Evolutionary conservation across 2,797 vertebrate genomes (phyloP), one percentile per base, ranked within the genome.

Genomic region (Tragopan temminckii): DNA sequence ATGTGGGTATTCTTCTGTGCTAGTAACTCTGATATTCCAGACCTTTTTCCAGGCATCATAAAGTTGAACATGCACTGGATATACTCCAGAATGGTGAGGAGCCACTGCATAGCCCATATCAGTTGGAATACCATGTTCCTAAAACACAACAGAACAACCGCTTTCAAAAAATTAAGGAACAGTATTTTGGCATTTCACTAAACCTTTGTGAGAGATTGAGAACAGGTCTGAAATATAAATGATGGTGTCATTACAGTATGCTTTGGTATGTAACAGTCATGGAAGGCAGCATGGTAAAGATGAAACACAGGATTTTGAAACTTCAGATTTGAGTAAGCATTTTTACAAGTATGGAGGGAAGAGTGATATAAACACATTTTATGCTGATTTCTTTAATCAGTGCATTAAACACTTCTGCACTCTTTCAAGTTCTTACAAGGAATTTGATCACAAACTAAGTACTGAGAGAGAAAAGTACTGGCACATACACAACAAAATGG

Each of bases 31-130:
- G 88, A 98, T 98, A 86, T 97, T 97, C 98, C 98, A 98, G 50
- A 98, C 97, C 89, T 98, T 98, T 87, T 98, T 98, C 98, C 98
- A 98, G 68, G 98, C 98, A 75, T 98, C 98, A 27, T 98, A 98
- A 79, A 98, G 98, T 15, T 98, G 98, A 58, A 98, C 97, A 0
- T 98, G 98, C 10, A 98, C 98, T 68, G 98, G 98, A 74, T 98
- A 98, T 84, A 98, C 98, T 3, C 99, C 99, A 0, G 99, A 99
- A 93, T 99, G 99, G 96, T 99, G 99, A 18, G 99, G 99, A 48
- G 99, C 98, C 88, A 99, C 99, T 0, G 99, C 99, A 6, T 99
- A 99, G 71, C 99, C 99, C 98, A 99, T 93, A 87, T 98, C 97
- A 8, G 97, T 98, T 53, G 98, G 98, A 95, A 98, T 98, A n/a